Evolutionary conservation across 2,888 invertebrate species (phyloP).

Genomic region (Amblyjoppa fuscipennis): DNA sequence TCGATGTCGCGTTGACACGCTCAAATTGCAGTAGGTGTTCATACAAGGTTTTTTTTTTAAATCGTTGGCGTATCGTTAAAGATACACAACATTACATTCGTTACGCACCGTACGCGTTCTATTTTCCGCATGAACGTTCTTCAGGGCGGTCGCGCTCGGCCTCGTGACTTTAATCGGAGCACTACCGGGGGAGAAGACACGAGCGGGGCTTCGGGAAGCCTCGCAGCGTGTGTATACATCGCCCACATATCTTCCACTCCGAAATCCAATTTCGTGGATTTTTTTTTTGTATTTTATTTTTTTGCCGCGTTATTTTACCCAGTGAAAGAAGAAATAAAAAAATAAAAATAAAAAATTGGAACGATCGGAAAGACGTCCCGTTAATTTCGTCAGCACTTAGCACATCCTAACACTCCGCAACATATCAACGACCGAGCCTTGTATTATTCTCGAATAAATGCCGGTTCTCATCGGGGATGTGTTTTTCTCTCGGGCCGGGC

Average conservation of each 20-base stretch:
- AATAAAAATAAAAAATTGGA: background rate
- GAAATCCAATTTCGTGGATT: conserved; percentile 64
- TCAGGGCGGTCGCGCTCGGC: conserved; percentile 42
- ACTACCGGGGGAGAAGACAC: conserved; percentile 25
- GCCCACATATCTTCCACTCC: conserved; percentile 42
- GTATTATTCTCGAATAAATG: conserved; percentile 27
- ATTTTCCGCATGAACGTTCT: conserved; percentile 40
- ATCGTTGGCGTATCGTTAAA: background rate
- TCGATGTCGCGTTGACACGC: too few relatives aligned
- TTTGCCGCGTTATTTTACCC: background rate
- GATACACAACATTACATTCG: conserved; percentile 3
- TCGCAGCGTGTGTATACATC: conserved; percentile 34
- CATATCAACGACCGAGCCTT: background rate
- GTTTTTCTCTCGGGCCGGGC: conserved; percentile 63
- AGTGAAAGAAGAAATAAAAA: background rate
- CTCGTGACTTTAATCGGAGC: conserved; percentile 63
- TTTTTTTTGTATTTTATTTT: background rate
- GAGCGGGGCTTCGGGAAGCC: conserved; percentile 67
- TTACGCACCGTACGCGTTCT: conserved; percentile 25
- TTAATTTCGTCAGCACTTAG: too few relatives aligned
- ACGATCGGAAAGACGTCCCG: too few relatives aligned
- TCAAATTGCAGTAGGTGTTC: too few relatives aligned
- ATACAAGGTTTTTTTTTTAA: too few relatives aligned
- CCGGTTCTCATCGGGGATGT: conserved; percentile 26
- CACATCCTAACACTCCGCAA: background rate